Conservation (phyloP, 2,797 vertebrate genomes). For the Chaenodraco wilsoni region DNA sequence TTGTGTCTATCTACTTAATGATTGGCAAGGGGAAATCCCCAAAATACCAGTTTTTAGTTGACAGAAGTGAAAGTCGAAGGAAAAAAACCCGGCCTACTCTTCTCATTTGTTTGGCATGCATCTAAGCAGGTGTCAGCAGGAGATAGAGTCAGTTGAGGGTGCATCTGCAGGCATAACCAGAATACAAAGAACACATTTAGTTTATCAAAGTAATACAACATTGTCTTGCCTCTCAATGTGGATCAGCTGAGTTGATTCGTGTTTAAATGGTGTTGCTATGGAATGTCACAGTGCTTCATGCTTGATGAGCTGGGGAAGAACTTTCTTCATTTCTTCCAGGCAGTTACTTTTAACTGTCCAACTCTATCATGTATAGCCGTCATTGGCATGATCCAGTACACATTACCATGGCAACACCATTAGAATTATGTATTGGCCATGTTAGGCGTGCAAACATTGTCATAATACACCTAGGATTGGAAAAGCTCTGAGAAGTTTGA, state of each 20-base stretch:
- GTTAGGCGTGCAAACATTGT: slow-evolving; percentile 14
- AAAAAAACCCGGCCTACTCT: not conserved
- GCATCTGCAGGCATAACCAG: not conserved
- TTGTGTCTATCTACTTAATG: not conserved
- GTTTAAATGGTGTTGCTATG: slow-evolving; percentile 2
- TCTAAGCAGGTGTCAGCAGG: not conserved
- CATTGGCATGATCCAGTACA: not conserved
- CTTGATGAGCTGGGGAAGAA: not conserved
- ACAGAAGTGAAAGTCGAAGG: slow-evolving; percentile 3
- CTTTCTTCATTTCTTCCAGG: slow-evolving; percentile 20
- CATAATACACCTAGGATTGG: not conserved
- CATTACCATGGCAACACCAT: slow-evolving; percentile 38
- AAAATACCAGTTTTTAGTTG: not conserved
- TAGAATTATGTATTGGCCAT: not conserved
- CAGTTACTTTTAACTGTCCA: slow-evolving; percentile 4
- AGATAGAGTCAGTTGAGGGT: not conserved
- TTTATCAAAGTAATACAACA: slow-evolving; percentile 4
- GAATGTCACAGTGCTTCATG: not conserved
- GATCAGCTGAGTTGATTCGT: not conserved
- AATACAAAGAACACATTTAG: not conserved
- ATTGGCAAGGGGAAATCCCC: not conserved
- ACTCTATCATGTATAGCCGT: slow-evolving; percentile 5
- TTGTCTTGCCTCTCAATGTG: not conserved
- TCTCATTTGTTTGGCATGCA: slow-evolving; percentile 8
- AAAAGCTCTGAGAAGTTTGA: not conserved